A percentile compares a stretch with the other conserved stretches of the same genome.
These are phyloP conservation scores for Orchestes rusci DNA, from an alignment of 2,888 invertebrate genomes.

Conservation along the genomic window DNA sequence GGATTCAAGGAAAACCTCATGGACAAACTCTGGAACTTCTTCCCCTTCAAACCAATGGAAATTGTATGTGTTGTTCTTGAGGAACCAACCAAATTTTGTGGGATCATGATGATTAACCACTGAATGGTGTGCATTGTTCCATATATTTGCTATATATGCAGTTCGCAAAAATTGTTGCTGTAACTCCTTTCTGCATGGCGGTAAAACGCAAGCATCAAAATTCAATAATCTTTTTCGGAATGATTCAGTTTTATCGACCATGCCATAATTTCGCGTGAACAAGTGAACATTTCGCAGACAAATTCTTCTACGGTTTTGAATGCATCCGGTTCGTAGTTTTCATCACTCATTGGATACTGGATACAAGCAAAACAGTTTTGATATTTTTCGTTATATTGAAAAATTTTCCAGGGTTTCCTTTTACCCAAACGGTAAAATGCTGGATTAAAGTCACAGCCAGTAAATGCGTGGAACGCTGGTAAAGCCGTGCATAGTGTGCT, in stretches of 20 bases:
- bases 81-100: slow-evolving; percentile 5
- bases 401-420: slow-evolving; percentile 4
- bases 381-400: slow-evolving; percentile 1
- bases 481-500: background rate
- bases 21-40: background rate
- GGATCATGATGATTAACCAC: background rate
- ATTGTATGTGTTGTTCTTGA: background rate
- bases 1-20: background rate
- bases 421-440: slow-evolving; percentile 2
- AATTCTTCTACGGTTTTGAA: background rate
- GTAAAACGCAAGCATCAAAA: slow-evolving; percentile 1
- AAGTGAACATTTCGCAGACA: slow-evolving; percentile 4
- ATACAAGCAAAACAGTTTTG: background rate
- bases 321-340: background rate
- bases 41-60: background rate
- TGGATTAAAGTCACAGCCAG: slow-evolving; percentile 5
- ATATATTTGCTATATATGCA: slow-evolving; percentile 6
- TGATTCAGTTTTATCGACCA: background rate
- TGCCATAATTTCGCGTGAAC: background rate
- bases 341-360: background rate
- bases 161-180: slow-evolving; percentile 5
- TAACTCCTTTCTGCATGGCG: slow-evolving; percentile 2
- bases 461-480: slow-evolving; percentile 7
- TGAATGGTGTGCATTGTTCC: slow-evolving; percentile 3
- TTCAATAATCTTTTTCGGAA: background rate